phyloP scores from a whole-genome alignment of 2,888 invertebrate species.

The Erpobdella octoculata region DNA sequence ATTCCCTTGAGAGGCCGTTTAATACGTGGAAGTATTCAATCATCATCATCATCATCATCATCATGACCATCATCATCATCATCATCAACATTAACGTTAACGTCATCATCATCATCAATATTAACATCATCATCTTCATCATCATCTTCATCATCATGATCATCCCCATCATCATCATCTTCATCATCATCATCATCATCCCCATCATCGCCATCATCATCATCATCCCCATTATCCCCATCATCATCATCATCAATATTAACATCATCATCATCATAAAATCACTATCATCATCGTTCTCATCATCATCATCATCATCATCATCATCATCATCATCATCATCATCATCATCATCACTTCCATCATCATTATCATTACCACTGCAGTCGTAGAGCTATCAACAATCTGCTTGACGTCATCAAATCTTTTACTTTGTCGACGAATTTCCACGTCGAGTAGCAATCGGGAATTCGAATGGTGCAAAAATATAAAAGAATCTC shows the following conservation, averaged over 20 bases:
- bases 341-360: constrained; percentile 26
- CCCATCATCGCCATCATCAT: not conserved
- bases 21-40: no score
- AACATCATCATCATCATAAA: constrained; percentile 27
- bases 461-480: no score
- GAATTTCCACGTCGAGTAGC: no score
- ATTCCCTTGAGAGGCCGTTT: no score
- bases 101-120: not conserved
- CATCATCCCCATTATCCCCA: constrained; percentile 25
- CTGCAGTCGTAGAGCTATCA: no score
- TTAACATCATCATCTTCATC: not conserved
- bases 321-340: constrained; percentile 27
- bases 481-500: no score
- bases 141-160: not conserved
- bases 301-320: constrained; percentile 28
- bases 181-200: not conserved
- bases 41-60: not conserved
- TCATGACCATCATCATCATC: not conserved
- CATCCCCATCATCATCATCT: not conserved
- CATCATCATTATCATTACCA: constrained; percentile 7
- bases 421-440: no score
- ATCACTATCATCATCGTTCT: constrained; percentile 23
- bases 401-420: no score
- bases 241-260: constrained; percentile 25
- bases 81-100: not conserved